Conservation (phyloP, 2,113 vertebrate genomes). For the Larimichthys polyactis region DNA sequence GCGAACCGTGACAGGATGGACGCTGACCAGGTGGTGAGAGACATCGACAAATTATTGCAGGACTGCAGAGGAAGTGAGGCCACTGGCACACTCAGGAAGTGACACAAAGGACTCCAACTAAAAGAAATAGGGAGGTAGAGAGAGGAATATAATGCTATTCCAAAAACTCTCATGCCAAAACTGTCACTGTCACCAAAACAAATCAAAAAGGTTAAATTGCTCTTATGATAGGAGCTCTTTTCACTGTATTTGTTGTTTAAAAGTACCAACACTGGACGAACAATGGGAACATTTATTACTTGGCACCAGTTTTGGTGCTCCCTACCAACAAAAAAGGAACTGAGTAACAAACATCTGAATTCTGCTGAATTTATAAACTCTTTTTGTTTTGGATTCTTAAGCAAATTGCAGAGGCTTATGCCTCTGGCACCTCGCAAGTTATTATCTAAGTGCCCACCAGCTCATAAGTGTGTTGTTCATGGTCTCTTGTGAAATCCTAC, state of each 20-base stretch:
- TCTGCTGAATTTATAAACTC: conserved; percentile 77
- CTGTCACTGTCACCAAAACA: conserved; percentile 80
- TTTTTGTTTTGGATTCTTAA: conserved; percentile 79
- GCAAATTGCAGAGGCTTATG: conserved; percentile 83
- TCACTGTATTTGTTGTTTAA: conserved; percentile 72
- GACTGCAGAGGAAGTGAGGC: conserved; percentile 95
- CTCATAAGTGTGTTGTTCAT: conserved; percentile 87
- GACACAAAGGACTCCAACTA: conserved; percentile 69
- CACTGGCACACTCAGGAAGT: conserved; percentile 90
- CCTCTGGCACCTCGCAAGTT: conserved; percentile 93
- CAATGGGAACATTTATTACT: conserved; percentile 61
- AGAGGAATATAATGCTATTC: conserved; percentile 65
- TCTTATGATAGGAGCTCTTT: conserved; percentile 64
- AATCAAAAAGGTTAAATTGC: conserved; percentile 64
- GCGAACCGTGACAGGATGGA: conserved; percentile 91
- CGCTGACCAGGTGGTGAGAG: conserved; percentile 96
- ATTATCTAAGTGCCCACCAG: conserved; percentile 98
- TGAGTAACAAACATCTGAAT: conserved; percentile 62
- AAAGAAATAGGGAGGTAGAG: conserved; percentile 42
- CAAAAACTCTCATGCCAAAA: conserved; percentile 71
- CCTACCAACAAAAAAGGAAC: conserved; percentile 58
- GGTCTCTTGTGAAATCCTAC: conserved; percentile 78
- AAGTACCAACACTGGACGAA: conserved; percentile 60
- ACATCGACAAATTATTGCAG: conserved; percentile 99
- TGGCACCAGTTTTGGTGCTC: conserved; percentile 60